Conservation (phyloP, 2,888 invertebrate genomes). For the Leptinotarsa rubiginosa region DNA sequence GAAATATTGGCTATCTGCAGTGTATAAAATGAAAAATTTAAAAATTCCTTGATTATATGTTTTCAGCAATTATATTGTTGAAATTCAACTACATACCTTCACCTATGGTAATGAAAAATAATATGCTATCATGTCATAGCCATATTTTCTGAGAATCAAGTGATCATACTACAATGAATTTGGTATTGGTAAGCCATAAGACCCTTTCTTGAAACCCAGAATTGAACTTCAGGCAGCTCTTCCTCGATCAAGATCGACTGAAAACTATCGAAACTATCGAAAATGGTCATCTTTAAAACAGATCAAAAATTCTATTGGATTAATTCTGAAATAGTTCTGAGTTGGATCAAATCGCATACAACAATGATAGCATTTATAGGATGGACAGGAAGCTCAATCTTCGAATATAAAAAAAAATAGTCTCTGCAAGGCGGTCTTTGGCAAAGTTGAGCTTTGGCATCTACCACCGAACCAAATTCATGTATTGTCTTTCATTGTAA, state of each 20-base stretch:
- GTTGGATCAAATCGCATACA: neutral
- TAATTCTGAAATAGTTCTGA: neutral
- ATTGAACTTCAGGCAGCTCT: neutral
- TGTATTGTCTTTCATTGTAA: neutral
- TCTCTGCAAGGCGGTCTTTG: neutral
- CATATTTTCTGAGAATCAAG: neutral
- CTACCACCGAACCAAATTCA: neutral
- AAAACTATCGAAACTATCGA: neutral
- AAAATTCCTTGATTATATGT: neutral
- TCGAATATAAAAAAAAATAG: neutral
- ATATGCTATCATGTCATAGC: neutral
- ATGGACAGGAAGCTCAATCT: too few relatives aligned
- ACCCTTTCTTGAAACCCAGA: neutral
- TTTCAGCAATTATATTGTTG: neutral
- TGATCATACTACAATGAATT: neutral
- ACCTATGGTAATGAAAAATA: neutral
- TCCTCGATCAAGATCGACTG: neutral
- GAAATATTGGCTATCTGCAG: neutral
- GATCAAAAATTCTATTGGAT: neutral
- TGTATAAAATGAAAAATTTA: neutral
- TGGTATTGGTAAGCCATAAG: neutral
- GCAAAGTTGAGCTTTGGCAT: neutral
- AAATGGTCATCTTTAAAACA: neutral
- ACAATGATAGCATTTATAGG: neutral
- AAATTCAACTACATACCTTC: slow-evolving; percentile 7